Evolutionary conservation across 2,113 vertebrate genomes (phyloP), one percentile per base, ranked within the genome.

Genomic region (Ginglymostoma cirratum): DNA sequence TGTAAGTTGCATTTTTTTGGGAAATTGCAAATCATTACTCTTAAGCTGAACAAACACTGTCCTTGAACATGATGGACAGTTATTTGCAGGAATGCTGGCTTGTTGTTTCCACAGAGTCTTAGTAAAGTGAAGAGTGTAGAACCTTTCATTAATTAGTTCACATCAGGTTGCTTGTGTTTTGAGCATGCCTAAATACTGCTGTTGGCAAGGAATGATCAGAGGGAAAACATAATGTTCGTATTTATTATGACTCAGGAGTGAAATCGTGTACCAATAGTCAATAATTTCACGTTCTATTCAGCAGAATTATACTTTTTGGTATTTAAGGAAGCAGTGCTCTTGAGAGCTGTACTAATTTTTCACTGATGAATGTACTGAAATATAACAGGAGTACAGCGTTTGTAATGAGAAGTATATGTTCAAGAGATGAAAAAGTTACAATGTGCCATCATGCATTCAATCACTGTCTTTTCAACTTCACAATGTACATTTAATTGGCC

Each of bases 1-100:
- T 67, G 10, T 27, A 21, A 92, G 30, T 65, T 92, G 65, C 61
- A 92, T 92, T 65, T 92, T 65, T 90, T 61, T 61, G 7, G 6
- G 48, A 55, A 83, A 65, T 90, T 90, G 87, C 52, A 90, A 90
- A 65, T 34, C 30, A n/a, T 90, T 61, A 90, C 52, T 27, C 52
- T 89, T 65, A 65, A 90, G 61, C 52, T 65, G 55, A 65, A 65
- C 55, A 90, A 90, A 90, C 34, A 34, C 19, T 66, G 89, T 45
- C 89, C 89, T 93, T 93, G 61, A 93, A 66, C 19, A 67, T 93
- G 34, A 93, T 66, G 61, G 89, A 21, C 61, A 67, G 17, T 93
- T 93, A 38, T 38, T 93, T 38, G 61, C 34, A 93, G 34, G 65
- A 66, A 15, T n/a, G 12, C 15, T 19, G 30, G 89, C 89, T 38